Evolutionary conservation across 2,888 invertebrate species (phyloP), one percentile per base, ranked within the genome.

Genomic region (Epinotia nisella): DNA sequence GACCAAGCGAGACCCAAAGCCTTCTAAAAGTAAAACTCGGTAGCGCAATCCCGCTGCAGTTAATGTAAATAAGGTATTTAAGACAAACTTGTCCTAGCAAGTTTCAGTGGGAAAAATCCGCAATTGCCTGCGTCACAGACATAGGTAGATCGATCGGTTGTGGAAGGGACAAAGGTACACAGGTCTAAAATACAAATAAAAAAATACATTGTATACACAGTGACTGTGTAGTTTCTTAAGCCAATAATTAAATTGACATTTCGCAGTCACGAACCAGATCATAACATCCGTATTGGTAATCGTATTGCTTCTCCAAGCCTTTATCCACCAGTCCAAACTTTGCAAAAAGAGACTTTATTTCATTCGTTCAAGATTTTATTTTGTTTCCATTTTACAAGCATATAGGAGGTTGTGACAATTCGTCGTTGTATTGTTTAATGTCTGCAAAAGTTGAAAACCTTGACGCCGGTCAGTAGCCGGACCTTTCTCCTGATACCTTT

Each of bases 361-460:
- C 19, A 10, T 55, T 55, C 0, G 19, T 1, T 1, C 2, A 39
- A 53, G 21, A 10, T 51, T 55, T 51, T 15, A 19, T 21, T 39
- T 65, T 15, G 19, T 21, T 15, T 41, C 2, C 5, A 56, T 39
- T 10, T n/a, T 7, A 2, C 9, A 11, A 19, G 56, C 1, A 5
- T 15, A 56, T 56, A 56, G 0, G 56, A 68, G 60, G 61, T 75
- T 75, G 72, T 64, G 55, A 68, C 69, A 86, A 80, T 88, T 87
- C 86, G 87, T 85, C 84, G 87, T 88, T 70, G 81, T 81, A 81
- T 79, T 81, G 80, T 84, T 78, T 83, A 88, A 88, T 88, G 87
- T 85, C 86, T 87, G 75, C 77, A 69, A 75, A 79, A 83, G 83
- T 82, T 75, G 84, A 79, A 82, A 84, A 78, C 90, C 90, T 90